Percentiles rank a stretch among this genome's conserved stretches.
These are phyloP conservation scores for Trachops cirrhosus DNA, from an alignment of 2,797 vertebrate species.

Conservation along the genomic window DNA sequence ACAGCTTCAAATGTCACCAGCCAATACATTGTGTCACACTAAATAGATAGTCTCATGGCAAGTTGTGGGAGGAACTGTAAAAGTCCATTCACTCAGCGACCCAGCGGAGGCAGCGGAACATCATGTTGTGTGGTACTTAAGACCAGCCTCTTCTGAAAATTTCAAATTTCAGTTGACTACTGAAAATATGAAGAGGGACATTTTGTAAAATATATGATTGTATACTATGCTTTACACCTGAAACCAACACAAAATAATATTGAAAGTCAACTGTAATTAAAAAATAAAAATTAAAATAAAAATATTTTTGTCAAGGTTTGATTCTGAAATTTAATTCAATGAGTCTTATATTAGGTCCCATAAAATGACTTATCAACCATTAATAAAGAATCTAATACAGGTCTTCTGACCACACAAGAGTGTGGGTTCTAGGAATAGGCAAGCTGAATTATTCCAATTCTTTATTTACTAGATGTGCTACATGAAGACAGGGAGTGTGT, in stretches of 20 bases:
- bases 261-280: neutral
- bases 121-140: neutral
- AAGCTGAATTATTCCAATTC: neutral
- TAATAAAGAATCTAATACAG: neutral
- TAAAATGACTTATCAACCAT: neutral
- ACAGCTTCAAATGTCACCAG: neutral
- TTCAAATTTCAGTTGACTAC: neutral
- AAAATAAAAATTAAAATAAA: neutral
- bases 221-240: neutral
- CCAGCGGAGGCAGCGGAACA: neutral
- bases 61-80: neutral
- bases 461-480: neutral
- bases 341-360: neutral
- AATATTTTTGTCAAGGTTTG: neutral
- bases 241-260: neutral
- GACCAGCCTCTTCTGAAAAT: neutral
- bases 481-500: neutral
- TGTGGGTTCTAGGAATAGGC: neutral
- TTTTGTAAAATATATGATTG: neutral
- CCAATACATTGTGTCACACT: neutral
- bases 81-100: neutral
- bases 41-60: neutral
- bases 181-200: neutral
- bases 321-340: neutral
- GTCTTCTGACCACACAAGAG: neutral